A percentile compares a stretch with the other conserved stretches of the same genome.
Evolutionary conservation across 2,797 vertebrate genomes (phyloP).

Genomic region (Brachyrhaphis roseni): DNA sequence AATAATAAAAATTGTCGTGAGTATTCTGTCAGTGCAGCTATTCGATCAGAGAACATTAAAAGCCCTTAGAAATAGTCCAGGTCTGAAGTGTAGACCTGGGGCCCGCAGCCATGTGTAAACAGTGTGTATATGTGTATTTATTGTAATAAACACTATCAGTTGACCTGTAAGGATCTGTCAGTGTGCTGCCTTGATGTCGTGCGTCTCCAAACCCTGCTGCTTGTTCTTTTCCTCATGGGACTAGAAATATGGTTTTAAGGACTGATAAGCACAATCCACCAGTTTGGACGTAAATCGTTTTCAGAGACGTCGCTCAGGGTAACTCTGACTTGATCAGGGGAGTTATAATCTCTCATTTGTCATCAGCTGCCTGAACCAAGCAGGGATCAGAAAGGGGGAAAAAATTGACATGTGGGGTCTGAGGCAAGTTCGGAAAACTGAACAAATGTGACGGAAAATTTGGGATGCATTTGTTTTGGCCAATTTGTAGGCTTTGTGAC

Average conservation of each 20-base stretch:
- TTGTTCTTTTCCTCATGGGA: background rate
- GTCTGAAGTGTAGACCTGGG: conserved; percentile 43
- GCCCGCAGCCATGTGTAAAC: conserved; percentile 76
- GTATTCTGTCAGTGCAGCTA: conserved; percentile 50
- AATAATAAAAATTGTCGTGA: conserved; percentile 19
- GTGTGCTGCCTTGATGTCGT: conserved; percentile 2
- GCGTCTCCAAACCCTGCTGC: background rate
- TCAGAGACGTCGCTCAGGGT: background rate
- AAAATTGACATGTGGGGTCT: background rate
- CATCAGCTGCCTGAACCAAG: background rate
- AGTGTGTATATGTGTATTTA: conserved; percentile 98
- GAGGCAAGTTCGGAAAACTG: background rate
- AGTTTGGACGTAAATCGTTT: background rate
- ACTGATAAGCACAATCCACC: background rate
- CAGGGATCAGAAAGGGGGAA: background rate
- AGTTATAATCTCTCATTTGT: background rate
- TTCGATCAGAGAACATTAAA: conserved; percentile 19
- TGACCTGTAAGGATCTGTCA: conserved; percentile 36
- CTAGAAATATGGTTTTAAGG: background rate
- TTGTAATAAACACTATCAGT: conserved; percentile 89
- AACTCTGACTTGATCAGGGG: background rate
- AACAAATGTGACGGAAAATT: background rate
- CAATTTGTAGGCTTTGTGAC: background rate
- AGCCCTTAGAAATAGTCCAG: conserved; percentile 13
- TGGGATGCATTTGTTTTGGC: background rate